Evolutionary conservation across 2,888 invertebrate species (phyloP).

Genomic region (Acanthococcus lagerstroemiae): DNA sequence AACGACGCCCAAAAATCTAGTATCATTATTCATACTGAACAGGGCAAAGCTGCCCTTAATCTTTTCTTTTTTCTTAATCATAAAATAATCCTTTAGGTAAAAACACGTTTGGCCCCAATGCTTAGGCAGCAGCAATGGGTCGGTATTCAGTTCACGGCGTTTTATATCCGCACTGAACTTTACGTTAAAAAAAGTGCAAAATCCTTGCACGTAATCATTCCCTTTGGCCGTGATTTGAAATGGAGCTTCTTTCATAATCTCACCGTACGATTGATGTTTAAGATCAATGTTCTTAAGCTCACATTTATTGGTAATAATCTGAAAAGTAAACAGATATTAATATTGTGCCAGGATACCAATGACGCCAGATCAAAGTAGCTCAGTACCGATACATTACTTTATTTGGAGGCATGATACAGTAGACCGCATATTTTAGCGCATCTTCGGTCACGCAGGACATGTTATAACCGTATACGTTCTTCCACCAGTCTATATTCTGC

Average conservation of each 20-base stretch:
- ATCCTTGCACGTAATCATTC: constrained; percentile 15
- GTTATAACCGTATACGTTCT: constrained; percentile 15
- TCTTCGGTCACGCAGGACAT: constrained; percentile 9
- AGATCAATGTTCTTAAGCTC: constrained; percentile 7
- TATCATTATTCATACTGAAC: constrained; percentile 1
- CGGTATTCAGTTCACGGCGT: constrained; percentile 8
- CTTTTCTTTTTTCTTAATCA: constrained; percentile 12
- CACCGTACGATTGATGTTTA: neutral
- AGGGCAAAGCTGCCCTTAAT: neutral
- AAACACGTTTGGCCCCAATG: constrained; percentile 13
- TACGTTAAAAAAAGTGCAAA: constrained; percentile 1
- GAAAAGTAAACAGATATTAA: neutral
- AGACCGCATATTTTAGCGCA: too few species aligned
- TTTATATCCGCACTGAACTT: neutral
- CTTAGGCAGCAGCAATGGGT: neutral
- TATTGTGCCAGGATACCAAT: too few species aligned
- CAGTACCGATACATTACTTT: too few species aligned
- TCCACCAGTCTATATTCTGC: constrained; percentile 10
- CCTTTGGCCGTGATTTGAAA: constrained; percentile 3
- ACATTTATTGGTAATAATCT: constrained; percentile 17
- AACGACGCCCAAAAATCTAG: constrained; percentile 9
- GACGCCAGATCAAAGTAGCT: too few species aligned
- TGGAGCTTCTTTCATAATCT: neutral
- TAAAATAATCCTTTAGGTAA: constrained; percentile 18
- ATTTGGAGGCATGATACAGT: too few species aligned